phyloP scores from a whole-genome alignment of 2,113 vertebrate genomes.

The Pseudorasbora parva region DNA sequence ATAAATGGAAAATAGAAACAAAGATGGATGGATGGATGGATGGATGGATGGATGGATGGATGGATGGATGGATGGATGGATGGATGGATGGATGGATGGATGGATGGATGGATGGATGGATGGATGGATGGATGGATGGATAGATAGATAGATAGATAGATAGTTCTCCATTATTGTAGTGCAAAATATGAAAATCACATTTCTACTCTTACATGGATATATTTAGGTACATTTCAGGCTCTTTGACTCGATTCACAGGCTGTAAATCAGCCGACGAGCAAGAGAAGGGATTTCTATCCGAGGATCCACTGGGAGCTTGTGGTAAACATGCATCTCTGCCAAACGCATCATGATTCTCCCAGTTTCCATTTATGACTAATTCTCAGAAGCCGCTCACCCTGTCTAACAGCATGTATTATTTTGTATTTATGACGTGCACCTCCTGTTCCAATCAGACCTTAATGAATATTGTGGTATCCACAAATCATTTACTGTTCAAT shows the following conservation, averaged over 20 bases:
- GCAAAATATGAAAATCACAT: too few species aligned
- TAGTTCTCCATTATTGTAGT: too few species aligned
- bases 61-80: too few species aligned
- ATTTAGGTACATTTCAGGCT: not conserved
- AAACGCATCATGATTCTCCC: slow-evolving; percentile 3
- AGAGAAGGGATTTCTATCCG: slow-evolving; percentile 1
- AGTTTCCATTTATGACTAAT: slow-evolving; percentile 9
- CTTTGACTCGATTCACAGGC: not conserved
- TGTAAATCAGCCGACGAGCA: not conserved
- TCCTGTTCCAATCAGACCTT: not conserved
- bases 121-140: not conserved
- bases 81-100: too few species aligned
- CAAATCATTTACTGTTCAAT: not conserved
- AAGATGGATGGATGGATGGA: too few species aligned
- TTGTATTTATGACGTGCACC: not conserved
- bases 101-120: not conserved
- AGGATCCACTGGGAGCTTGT: not conserved
- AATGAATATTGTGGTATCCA: not conserved
- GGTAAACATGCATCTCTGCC: slow-evolving; percentile 9
- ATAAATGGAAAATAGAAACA: too few species aligned
- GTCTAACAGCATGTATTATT: not conserved
- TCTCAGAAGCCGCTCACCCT: not conserved
- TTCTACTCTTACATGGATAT: too few species aligned
- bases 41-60: too few species aligned
- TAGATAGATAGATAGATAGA: not conserved